Conservation (phyloP, 2,113 vertebrate genomes). For the cattle (Bos taurus) region ARS-UCD2.0 NC_037328.1:104408501-104409000, state of each 20-base stretch:
- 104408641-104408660: neutral
- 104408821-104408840: neutral
- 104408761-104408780: neutral
- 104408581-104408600: neutral
- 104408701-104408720: neutral
- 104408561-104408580: neutral
- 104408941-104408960: neutral
- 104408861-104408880: neutral
- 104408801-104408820: neutral
- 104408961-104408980: neutral
- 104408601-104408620: neutral
- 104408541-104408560: neutral
- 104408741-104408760: neutral
- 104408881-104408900: neutral
- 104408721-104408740: neutral
- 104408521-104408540: slow-evolving; percentile 76
- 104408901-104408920: neutral
- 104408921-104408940: neutral
- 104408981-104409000: neutral
- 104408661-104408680: neutral
- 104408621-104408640: neutral
- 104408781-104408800: neutral
- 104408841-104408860: neutral
- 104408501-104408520: slow-evolving; percentile 80
- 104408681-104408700: neutral